These are phyloP conservation scores for Hippasteria phrygiana DNA, from an alignment of 53 echinoderm and acorn worm species.

Conservation along the genomic window DNA sequence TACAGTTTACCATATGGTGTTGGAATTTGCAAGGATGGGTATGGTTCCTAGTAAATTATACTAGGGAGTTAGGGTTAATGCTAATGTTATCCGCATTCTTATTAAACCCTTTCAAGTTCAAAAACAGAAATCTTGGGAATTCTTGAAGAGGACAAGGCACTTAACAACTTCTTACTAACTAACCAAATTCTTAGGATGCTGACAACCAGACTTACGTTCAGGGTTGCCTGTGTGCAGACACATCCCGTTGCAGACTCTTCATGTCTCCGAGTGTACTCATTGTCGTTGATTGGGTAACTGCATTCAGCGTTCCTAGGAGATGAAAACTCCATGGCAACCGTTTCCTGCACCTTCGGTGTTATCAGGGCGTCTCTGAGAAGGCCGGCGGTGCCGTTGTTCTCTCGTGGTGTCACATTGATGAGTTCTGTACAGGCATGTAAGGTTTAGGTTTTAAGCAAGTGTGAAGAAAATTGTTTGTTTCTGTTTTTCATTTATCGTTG, in stretches of 20 bases:
- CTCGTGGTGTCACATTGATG: constrained; percentile 56
- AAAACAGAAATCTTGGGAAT: no score
- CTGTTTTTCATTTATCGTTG: no score
- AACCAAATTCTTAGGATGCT: background rate
- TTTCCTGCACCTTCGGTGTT: background rate
- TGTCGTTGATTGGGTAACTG: constrained; percentile 11
- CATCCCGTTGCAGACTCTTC: background rate
- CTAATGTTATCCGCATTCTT: no score
- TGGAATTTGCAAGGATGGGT: no score
- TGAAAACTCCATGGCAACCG: constrained; percentile 17
- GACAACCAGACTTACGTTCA: background rate
- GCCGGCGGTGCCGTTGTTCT: constrained; percentile 67
- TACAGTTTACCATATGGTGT: no score
- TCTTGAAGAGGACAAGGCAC: no score
- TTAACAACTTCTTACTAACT: no score
- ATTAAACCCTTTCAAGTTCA: no score
- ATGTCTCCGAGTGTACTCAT: constrained; percentile 13
- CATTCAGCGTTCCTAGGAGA: background rate
- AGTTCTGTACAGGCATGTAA: constrained; percentile 56
- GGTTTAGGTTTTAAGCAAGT: no score
- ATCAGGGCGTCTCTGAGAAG: background rate
- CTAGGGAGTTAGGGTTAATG: no score
- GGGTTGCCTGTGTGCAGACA: background rate
- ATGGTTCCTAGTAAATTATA: no score
- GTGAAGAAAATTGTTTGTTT: no score